These are phyloP conservation scores for Tridacna crocea DNA, from an alignment of 2,888 invertebrate genomes.

Conservation along the genomic window DNA sequence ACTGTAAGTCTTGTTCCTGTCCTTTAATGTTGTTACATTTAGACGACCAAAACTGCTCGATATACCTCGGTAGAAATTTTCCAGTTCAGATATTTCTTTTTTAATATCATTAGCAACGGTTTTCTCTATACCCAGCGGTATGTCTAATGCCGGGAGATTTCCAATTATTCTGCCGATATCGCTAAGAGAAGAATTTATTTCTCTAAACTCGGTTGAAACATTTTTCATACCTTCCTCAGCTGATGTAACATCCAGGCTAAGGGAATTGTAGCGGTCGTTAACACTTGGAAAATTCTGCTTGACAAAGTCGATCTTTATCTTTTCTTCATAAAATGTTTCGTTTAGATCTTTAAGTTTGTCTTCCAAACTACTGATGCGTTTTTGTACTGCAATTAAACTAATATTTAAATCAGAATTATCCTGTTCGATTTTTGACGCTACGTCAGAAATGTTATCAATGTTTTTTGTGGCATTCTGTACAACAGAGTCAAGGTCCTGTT, in stretches of 20 bases:
- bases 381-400: background rate
- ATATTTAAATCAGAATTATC: background rate
- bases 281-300: slow-evolving; percentile 41
- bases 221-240: slow-evolving; percentile 12
- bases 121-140: slow-evolving; percentile 37
- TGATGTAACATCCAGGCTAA: slow-evolving; percentile 16
- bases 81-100: slow-evolving; percentile 14
- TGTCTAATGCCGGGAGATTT: slow-evolving; percentile 27
- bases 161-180: slow-evolving; percentile 26
- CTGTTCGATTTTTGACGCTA: background rate
- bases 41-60: slow-evolving; percentile 14
- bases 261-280: slow-evolving; percentile 18
- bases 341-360: slow-evolving; percentile 34
- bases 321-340: slow-evolving; percentile 49
- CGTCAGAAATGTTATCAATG: background rate
- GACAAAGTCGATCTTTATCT: slow-evolving; percentile 47
- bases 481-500: background rate
- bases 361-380: slow-evolving; percentile 11
- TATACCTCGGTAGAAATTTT: slow-evolving; percentile 20
- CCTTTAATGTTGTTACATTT: slow-evolving; percentile 15
- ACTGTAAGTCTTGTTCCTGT: slow-evolving; percentile 11
- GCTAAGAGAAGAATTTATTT: slow-evolving; percentile 11
- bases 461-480: background rate
- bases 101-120: slow-evolving; percentile 7
- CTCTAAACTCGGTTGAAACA: background rate